These are phyloP conservation scores for Bolborhynchus lineola DNA, from an alignment of 2,113 vertebrate species.

Conservation along the genomic window DNA sequence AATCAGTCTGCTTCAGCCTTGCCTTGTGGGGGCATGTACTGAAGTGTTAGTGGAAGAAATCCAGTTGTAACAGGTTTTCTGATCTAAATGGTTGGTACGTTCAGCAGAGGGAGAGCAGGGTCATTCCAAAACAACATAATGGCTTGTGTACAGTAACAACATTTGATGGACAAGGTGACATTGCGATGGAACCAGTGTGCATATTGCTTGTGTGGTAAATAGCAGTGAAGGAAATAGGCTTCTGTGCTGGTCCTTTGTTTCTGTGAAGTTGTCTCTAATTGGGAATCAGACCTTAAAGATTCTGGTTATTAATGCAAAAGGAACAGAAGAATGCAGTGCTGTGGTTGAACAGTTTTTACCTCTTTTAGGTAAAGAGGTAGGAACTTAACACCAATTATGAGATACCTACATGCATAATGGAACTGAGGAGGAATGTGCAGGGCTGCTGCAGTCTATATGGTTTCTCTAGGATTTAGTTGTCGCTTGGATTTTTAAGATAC, in stretches of 20 bases:
- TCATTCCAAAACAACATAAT: neutral
- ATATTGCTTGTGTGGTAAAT: neutral
- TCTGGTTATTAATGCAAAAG: neutral
- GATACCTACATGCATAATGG: neutral
- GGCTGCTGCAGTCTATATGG: neutral
- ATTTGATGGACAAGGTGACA: constrained; percentile 11
- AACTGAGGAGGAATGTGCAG: neutral
- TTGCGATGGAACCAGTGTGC: neutral
- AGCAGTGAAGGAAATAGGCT: neutral
- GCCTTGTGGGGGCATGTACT: neutral
- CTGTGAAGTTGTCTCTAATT: neutral
- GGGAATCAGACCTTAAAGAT: neutral
- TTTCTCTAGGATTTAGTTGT: neutral
- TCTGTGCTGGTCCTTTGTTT: neutral
- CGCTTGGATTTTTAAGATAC: neutral
- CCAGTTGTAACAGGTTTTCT: constrained; percentile 1
- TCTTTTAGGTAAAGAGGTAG: neutral
- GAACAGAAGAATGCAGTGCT: neutral
- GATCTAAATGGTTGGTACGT: neutral
- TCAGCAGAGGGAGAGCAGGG: neutral
- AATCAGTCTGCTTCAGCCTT: neutral
- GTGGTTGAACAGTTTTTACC: neutral
- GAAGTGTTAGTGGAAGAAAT: neutral
- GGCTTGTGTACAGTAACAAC: neutral
- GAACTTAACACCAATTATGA: neutral